Evolutionary conservation across 2,888 invertebrate species (phyloP), one percentile per base, ranked within the genome.

Genomic region (Scaptomyza cyrtandrae): DNA sequence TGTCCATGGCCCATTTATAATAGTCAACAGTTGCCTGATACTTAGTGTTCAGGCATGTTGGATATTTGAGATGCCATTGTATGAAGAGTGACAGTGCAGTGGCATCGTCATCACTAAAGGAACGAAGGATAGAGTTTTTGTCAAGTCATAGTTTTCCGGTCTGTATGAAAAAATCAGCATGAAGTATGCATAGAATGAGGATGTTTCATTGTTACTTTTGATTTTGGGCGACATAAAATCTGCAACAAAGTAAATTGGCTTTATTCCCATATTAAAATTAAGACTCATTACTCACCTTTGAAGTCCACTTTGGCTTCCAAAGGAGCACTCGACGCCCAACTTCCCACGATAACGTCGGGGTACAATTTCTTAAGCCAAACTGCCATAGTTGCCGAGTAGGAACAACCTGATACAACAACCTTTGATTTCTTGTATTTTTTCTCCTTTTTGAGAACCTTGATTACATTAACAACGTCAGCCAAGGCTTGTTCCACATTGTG

Each of bases 321-420:
- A 1, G 95, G 95, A 10, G 93, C 95, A 80, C 95, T 95, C 1
- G 95, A 94, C 0, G 94, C 94, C 44, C 95, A 92, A 0, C 93
- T 93, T 2, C 94, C 95, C 33, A 90, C 82, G 0, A 93, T 93
- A 9, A 94, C 88, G 67, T 95, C 94, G 0, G 95, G 94, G 86
- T 95, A 95, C 31, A 94, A 91, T 64, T 93, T 92, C 71, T 94
- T 93, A 66, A 94, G 93, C 94, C 94, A 95, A 41, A 93, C 89
- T n/a, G 93, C 95, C 94, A 95, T 94, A 63, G 94, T 94, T 0
- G 93, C 95, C 0, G 94, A 93, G 75, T 95, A 95, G 0, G 95
- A 95, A 0, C 94, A 94, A 3, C 95, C 95, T n/a, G 94, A 93
- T 44, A 94, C 90, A 31, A 95, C 83, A 0, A 86, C 90, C 41